These are phyloP conservation scores for Melinaea menophilus DNA, from an alignment of 2,888 invertebrate species.

Conservation along the genomic window DNA sequence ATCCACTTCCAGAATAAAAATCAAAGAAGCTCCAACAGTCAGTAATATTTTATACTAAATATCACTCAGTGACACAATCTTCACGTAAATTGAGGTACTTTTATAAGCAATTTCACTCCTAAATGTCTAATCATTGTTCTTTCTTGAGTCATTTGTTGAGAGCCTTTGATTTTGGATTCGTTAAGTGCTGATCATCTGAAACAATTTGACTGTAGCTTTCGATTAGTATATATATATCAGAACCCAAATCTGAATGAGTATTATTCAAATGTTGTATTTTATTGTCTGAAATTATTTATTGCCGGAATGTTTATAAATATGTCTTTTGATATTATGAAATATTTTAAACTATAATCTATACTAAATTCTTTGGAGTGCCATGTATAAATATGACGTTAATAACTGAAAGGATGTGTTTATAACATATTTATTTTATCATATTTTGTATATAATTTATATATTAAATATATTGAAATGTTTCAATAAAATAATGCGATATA, in stretches of 20 bases:
- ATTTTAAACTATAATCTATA: too few relatives aligned
- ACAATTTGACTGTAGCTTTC: too few relatives aligned
- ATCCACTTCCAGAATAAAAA: background rate
- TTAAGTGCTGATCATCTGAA: constrained; percentile 8
- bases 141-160: constrained; percentile 32
- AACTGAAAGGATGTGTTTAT: too few relatives aligned
- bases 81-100: constrained; percentile 27
- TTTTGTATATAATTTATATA: background rate
- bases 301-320: too few relatives aligned
- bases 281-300: too few relatives aligned
- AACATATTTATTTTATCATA: background rate
- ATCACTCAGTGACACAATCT: constrained; percentile 22
- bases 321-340: too few relatives aligned
- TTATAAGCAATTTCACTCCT: constrained; percentile 33
- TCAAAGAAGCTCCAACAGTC: background rate
- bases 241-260: too few relatives aligned
- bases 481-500: background rate
- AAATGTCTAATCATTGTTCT: constrained; percentile 33
- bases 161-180: constrained; percentile 16
- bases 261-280: too few relatives aligned
- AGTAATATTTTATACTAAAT: constrained; percentile 10
- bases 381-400: too few relatives aligned
- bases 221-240: too few relatives aligned
- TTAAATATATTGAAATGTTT: background rate
- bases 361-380: too few relatives aligned